These are phyloP conservation scores for Xyrauchen texanus DNA, from an alignment of 2,113 vertebrate genomes.

Conservation along the genomic window DNA sequence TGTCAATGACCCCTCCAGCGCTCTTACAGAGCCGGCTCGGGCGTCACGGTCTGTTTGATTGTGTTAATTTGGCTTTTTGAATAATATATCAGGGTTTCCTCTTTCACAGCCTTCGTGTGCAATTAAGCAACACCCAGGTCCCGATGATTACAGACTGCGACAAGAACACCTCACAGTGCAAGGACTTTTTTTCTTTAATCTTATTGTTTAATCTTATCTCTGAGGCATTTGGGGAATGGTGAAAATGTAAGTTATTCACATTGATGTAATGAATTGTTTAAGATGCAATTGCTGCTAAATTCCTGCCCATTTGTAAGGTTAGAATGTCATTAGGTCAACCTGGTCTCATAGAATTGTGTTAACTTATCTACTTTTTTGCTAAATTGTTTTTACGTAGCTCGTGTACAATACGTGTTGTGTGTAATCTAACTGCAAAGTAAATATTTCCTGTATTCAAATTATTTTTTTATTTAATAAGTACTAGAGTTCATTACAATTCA, in stretches of 20 bases:
- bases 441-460: too few relatives aligned
- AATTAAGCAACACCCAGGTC: constrained; percentile 44
- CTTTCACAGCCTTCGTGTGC: constrained; percentile 30
- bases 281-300: not conserved
- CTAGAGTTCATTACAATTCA: too few relatives aligned
- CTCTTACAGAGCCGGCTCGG: not conserved
- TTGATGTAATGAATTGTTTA: constrained; percentile 16
- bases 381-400: too few relatives aligned
- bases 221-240: constrained; percentile 2
- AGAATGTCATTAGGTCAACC: not conserved
- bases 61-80: constrained; percentile 55
- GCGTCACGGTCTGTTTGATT: constrained; percentile 47
- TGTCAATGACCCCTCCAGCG: constrained; percentile 60
- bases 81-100: constrained; percentile 53
- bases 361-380: too few relatives aligned
- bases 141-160: constrained; percentile 23
- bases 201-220: constrained; percentile 27
- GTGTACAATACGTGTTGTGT: too few relatives aligned
- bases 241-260: constrained; percentile 11
- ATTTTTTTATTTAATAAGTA: too few relatives aligned
- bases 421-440: too few relatives aligned
- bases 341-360: too few relatives aligned
- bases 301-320: not conserved
- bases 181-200: not conserved
- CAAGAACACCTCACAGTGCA: constrained; percentile 17